phyloP scores from a whole-genome alignment of 2,888 invertebrate genomes.

The Seladonia tumulorum region DNA sequence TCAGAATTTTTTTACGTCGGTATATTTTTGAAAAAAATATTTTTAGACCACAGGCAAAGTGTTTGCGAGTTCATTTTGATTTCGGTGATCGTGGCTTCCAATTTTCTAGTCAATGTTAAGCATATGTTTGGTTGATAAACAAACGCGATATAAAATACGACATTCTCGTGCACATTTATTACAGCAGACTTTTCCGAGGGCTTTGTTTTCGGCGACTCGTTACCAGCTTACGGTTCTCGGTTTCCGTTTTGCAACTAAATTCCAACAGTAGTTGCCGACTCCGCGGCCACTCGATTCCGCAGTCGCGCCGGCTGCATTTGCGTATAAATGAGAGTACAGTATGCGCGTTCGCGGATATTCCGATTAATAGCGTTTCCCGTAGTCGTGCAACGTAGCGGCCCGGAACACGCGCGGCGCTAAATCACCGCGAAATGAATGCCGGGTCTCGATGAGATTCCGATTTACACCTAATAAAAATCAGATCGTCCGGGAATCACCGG shows the following conservation, averaged over 20 bases:
- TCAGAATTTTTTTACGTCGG: no score
- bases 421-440: conserved; percentile 36
- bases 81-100: no score
- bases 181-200: neutral
- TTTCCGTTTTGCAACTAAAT: conserved; percentile 42
- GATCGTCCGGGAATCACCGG: conserved; percentile 12
- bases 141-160: no score
- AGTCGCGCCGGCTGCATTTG: conserved; percentile 44
- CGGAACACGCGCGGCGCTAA: conserved; percentile 9
- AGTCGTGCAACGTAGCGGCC: neutral
- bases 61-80: no score
- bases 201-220: neutral
- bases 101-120: no score
- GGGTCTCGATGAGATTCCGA: conserved; percentile 19
- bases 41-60: no score
- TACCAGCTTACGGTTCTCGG: neutral
- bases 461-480: conserved; percentile 37
- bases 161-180: neutral
- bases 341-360: conserved; percentile 43
- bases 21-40: no score
- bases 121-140: no score
- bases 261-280: conserved; percentile 28
- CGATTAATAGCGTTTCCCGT: conserved; percentile 42
- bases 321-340: conserved; percentile 59
- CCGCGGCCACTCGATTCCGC: conserved; percentile 4